These are phyloP conservation scores for Nerophis lumbriciformis DNA, from an alignment of 2,113 vertebrate species.

Conservation along the genomic window DNA sequence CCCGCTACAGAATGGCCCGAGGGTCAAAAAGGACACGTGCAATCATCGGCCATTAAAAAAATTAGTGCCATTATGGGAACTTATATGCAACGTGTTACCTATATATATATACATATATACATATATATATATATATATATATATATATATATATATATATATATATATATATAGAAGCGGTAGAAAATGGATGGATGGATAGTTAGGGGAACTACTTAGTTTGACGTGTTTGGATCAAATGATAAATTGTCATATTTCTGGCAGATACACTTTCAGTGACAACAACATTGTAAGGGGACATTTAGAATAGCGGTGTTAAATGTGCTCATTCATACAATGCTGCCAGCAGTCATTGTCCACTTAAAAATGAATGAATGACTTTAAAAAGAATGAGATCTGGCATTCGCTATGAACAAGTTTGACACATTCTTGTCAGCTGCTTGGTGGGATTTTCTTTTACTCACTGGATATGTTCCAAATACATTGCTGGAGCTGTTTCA, in stretches of 20 bases:
- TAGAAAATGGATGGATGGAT: too few species aligned
- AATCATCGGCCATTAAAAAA: too few species aligned
- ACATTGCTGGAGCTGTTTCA: neutral
- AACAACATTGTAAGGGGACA: neutral
- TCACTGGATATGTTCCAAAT: neutral
- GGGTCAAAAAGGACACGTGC: too few species aligned
- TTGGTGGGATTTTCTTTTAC: slow-evolving; percentile 2
- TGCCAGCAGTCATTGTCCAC: slow-evolving; percentile 30
- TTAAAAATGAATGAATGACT: slow-evolving; percentile 30
- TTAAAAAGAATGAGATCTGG: slow-evolving; percentile 23
- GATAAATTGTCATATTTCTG: neutral
- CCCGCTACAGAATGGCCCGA: too few species aligned
- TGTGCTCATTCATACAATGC: slow-evolving; percentile 7
- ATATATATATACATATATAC: too few species aligned
- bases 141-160: too few species aligned
- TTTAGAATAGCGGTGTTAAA: slow-evolving; percentile 13
- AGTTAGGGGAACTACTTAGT: neutral
- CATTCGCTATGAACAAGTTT: neutral
- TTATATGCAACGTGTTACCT: too few species aligned
- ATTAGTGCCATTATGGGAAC: too few species aligned
- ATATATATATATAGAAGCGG: too few species aligned
- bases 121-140: too few species aligned
- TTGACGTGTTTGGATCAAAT: neutral
- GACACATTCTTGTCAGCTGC: neutral
- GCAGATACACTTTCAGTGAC: neutral